Evolutionary conservation across 2,888 invertebrate species (phyloP), one percentile per base, ranked within the genome.

Genomic region (Plutella xylostella): DNA sequence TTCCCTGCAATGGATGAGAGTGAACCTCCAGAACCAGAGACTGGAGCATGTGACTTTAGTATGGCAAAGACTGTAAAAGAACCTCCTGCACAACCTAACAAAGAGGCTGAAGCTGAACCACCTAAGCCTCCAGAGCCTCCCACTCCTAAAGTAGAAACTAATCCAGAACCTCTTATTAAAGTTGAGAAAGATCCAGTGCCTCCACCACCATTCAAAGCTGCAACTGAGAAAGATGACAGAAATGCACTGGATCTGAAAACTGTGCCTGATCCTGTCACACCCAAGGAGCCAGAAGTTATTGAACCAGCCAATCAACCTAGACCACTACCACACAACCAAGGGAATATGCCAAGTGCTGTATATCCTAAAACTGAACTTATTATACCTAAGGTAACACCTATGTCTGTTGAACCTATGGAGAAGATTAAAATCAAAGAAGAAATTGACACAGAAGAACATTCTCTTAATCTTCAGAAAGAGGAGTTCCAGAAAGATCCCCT

Each of bases 1-100:
- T 93, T 92, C 59, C 91, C 94, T 34, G 89, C 92, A 40, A 89
- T 92, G 74, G 91, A 92, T 65, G 88, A 88, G 58, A 84, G 86
- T 49, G 89, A 88, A 55, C 83, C 74, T 55, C 80, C 82, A 47
- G 84, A 85, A 48, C 72, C 78, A 22, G 84, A 84, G 55, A 65
- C 74, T 43, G 84, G 82, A 57, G 78, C 65, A 43, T 78, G 82
- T 63, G 84, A 84, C 54, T 84, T 82, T 61, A 83, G 79, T 61
- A 76, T 80, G 53, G 76, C 65, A 61, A 82, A 82, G 60, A 58
- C 71, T 64, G 80, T 80, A 47, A 80, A 79, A 61, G 78, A 76
- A 52, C 72, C 60, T 50, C 42, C 55, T 45, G 79, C 78, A 50
- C 73, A 71, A 63, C n/a, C n/a, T n/a, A 72, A 59, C 57, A 78